These are phyloP conservation scores for Xenopus laevis DNA, from an alignment of 2,113 vertebrate genomes.

Conservation along the genomic window DNA sequence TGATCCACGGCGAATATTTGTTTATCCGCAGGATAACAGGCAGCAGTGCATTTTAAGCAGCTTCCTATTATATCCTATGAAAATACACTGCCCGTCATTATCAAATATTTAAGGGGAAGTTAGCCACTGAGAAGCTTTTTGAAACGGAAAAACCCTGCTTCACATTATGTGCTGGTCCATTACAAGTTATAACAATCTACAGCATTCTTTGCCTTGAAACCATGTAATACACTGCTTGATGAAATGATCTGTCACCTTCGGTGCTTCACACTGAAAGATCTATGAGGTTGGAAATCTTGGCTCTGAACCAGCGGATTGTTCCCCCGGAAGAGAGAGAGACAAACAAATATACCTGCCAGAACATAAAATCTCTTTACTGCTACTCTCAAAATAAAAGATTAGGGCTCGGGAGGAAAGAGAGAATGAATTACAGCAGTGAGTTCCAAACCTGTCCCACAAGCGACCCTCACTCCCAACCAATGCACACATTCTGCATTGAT, in stretches of 20 bases:
- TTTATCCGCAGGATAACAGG: too few species aligned
- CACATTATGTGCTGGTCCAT: background rate
- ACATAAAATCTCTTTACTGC: constrained; percentile 5
- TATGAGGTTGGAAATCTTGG: background rate
- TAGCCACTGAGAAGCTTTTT: background rate
- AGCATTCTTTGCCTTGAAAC: constrained; percentile 3
- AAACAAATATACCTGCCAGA: constrained; percentile 4
- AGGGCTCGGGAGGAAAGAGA: background rate
- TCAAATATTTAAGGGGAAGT: background rate
- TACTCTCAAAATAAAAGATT: background rate
- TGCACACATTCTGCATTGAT: too few species aligned
- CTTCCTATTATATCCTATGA: too few species aligned
- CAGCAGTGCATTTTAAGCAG: too few species aligned
- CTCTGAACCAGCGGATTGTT: background rate
- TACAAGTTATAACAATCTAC: background rate
- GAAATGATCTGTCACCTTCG: background rate
- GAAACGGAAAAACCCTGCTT: background rate
- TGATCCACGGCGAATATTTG: too few species aligned
- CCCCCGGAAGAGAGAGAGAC: background rate
- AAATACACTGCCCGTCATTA: too few species aligned
- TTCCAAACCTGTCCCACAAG: background rate
- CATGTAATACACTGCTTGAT: background rate
- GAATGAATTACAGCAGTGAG: background rate
- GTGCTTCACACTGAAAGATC: constrained; percentile 1
- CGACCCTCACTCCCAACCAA: background rate